phyloP scores from a whole-genome alignment of 2,113 vertebrate genomes.

The Brachypodius melanocephalos region DNA sequence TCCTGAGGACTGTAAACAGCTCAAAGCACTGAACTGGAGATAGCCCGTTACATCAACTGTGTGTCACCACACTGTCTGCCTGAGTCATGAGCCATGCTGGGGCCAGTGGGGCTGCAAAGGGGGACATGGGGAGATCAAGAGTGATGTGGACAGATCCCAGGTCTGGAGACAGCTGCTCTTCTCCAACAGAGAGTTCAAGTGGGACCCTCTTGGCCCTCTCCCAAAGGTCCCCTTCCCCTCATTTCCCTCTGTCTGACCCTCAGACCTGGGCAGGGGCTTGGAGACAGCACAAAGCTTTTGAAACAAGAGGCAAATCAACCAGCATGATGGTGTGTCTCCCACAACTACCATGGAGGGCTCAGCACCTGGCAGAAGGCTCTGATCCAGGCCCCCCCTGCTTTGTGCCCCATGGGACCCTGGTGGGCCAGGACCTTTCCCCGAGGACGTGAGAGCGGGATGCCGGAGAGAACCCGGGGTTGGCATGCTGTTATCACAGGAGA shows the following conservation, averaged over 20 bases:
- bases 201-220: not conserved
- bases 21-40: not conserved
- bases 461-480: not conserved
- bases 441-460: not conserved
- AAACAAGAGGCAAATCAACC: not conserved
- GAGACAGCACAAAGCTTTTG: not conserved
- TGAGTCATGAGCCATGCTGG: slow-evolving; percentile 19
- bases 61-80: slow-evolving; percentile 7
- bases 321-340: rapidly evolving
- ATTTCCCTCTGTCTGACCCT: not conserved
- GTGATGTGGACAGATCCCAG: not conserved
- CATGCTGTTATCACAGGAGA: slow-evolving; percentile 21
- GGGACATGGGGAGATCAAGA: not conserved
- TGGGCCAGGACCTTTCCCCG: not conserved
- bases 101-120: not conserved
- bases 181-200: not conserved
- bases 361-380: not conserved
- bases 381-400: not conserved
- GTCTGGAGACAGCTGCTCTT: not conserved
- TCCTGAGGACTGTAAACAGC: not conserved
- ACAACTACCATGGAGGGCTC: rapidly evolving
- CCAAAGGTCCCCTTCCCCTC: not conserved
- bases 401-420: not conserved
- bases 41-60: not conserved
- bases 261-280: not conserved